These are phyloP conservation scores for Clusia tigrina DNA, from an alignment of 2,888 invertebrate species.

Conservation along the genomic window DNA sequence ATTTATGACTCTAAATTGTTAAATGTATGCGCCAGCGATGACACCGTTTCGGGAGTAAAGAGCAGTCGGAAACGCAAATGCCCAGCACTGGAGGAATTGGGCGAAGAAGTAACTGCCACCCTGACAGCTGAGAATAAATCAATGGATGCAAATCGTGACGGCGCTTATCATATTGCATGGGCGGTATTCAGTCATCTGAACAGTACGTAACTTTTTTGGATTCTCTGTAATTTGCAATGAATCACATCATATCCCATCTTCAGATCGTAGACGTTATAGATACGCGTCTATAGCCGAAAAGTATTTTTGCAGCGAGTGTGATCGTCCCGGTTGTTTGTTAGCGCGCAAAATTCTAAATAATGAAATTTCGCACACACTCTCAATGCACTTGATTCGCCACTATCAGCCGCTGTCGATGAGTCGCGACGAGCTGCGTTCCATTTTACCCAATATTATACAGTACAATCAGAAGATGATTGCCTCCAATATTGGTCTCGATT, in stretches of 20 bases:
- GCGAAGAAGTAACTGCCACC: constrained; percentile 36
- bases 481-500: constrained; percentile 53
- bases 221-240: neutral
- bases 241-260: constrained; percentile 9
- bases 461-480: constrained; percentile 60
- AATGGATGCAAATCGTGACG: constrained; percentile 17
- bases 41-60: constrained; percentile 47
- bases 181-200: constrained; percentile 62
- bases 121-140: constrained; percentile 31
- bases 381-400: constrained; percentile 59
- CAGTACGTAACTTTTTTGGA: no score
- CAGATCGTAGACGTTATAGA: constrained; percentile 58
- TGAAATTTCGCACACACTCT: constrained; percentile 59
- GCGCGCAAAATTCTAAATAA: constrained; percentile 63
- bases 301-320: constrained; percentile 59
- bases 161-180: constrained; percentile 43
- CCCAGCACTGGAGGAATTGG: constrained; percentile 42
- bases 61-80: constrained; percentile 35
- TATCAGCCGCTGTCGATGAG: constrained; percentile 61
- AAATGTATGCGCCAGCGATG: constrained; percentile 60
- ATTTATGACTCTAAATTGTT: constrained; percentile 61
- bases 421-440: constrained; percentile 58
- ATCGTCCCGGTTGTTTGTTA: constrained; percentile 57
- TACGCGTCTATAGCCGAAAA: constrained; percentile 54
- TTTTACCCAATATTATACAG: constrained; percentile 59